These are phyloP conservation scores for Formicarius rufipectus DNA, from an alignment of 2,113 vertebrate species.

Conservation along the genomic window DNA sequence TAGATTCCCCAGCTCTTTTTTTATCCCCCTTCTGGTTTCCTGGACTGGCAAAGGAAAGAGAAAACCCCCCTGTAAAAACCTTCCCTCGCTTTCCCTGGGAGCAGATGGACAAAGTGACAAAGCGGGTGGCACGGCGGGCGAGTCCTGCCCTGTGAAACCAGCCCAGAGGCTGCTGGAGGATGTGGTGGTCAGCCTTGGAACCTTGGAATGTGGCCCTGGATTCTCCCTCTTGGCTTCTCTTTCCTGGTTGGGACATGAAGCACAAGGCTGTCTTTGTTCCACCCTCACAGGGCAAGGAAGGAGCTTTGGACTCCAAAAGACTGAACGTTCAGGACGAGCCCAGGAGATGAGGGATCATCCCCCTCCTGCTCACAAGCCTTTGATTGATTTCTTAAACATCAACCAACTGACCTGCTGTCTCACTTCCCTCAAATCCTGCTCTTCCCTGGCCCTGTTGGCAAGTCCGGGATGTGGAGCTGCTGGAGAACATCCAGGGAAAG, in stretches of 20 bases:
- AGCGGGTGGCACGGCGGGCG: too few relatives aligned
- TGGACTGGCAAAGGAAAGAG: background rate
- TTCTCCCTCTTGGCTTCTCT: background rate
- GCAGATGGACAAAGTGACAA: slow-evolving; percentile 5
- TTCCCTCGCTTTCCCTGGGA: background rate
- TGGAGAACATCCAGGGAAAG: background rate
- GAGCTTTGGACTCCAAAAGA: background rate
- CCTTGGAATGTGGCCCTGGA: background rate
- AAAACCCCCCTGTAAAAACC: background rate
- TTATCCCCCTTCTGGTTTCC: background rate
- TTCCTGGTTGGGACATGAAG: background rate
- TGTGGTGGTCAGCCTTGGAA: background rate
- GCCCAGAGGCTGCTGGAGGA: background rate
- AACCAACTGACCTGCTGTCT: background rate
- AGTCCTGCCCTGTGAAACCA: background rate
- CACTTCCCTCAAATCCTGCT: background rate
- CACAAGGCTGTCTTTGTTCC: fast-evolving
- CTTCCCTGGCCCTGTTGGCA: background rate
- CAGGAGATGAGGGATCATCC: background rate
- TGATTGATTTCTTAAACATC: background rate
- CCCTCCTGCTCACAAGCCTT: background rate
- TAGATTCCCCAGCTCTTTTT: background rate
- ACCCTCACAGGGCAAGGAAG: fast-evolving
- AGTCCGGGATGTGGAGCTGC: background rate
- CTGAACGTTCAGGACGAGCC: background rate